phyloP scores from a whole-genome alignment of 1,140 invertebrate genomes.

The Phortica variegata region DNA sequence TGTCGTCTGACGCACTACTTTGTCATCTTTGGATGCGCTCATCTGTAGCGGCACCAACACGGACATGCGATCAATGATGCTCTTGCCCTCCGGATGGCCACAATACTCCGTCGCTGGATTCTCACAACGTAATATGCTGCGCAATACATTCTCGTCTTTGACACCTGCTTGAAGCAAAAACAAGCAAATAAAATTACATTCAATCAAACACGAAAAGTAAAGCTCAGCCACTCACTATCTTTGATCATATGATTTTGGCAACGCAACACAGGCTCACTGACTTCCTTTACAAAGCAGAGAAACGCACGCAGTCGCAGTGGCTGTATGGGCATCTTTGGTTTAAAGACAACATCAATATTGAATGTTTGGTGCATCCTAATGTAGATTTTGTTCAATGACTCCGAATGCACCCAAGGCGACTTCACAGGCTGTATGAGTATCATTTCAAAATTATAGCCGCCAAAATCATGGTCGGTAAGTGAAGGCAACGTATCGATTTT shows the following conservation, averaged over 20 bases:
- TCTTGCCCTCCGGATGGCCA: slow-evolving; percentile 38
- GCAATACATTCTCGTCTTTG: no score
- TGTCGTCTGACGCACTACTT: slow-evolving; percentile 33
- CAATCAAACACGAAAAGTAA: neutral
- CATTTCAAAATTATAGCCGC: slow-evolving; percentile 37
- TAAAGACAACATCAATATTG: slow-evolving; percentile 41
- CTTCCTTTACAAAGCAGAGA: slow-evolving; percentile 42
- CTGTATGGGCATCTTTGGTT: slow-evolving; percentile 36
- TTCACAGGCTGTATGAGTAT: slow-evolving; percentile 32
- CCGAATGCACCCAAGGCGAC: slow-evolving; percentile 36
- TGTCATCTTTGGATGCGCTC: slow-evolving; percentile 18
- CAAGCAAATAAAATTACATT: slow-evolving; percentile 4
- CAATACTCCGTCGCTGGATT: slow-evolving; percentile 40
- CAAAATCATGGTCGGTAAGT: slow-evolving; percentile 41
- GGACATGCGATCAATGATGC: slow-evolving; percentile 46
- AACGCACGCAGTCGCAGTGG: slow-evolving; percentile 38
- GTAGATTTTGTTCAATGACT: slow-evolving; percentile 35
- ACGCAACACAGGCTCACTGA: slow-evolving; percentile 43
- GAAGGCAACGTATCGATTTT: slow-evolving; percentile 38
- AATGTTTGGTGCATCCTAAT: slow-evolving; percentile 43
- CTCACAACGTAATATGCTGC: slow-evolving; percentile 40
- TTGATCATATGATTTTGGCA: slow-evolving; percentile 50
- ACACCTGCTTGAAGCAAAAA: slow-evolving; percentile 17
- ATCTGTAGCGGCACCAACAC: slow-evolving; percentile 41
- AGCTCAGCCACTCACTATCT: slow-evolving; percentile 24